These are phyloP conservation scores for Nothobranchius furzeri DNA, from an alignment of 2,113 vertebrate species.

Conservation along the genomic window DNA sequence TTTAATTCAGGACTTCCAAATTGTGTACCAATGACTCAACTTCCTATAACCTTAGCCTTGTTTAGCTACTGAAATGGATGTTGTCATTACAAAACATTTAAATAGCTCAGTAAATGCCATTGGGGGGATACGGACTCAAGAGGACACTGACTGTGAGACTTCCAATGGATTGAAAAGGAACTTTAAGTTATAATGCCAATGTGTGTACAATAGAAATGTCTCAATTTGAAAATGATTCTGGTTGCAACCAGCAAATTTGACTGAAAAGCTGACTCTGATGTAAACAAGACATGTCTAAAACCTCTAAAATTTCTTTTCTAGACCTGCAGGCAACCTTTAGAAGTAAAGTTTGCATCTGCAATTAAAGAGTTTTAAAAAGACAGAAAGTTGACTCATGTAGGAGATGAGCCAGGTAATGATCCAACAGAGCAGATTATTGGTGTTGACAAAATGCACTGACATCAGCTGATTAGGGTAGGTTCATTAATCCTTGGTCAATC, in stretches of 20 bases:
- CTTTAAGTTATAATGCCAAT: not conserved
- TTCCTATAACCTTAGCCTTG: not conserved
- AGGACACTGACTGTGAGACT: not conserved
- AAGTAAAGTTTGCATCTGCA: not conserved
- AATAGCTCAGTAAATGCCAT: not conserved
- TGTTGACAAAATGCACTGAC: not conserved
- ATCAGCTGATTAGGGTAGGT: not conserved
- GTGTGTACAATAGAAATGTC: not conserved
- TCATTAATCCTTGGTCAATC: not conserved
- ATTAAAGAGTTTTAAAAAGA: not conserved
- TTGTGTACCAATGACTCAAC: no score
- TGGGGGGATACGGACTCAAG: not conserved
- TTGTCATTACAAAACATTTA: not conserved
- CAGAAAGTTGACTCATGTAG: not conserved
- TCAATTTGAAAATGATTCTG: not conserved
- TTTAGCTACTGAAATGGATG: not conserved
- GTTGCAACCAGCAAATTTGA: not conserved
- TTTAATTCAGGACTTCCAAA: no score
- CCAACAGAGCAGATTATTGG: not conserved
- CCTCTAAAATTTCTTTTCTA: not conserved
- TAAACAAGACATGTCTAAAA: not conserved
- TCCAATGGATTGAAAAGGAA: not conserved
- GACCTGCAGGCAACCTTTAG: not conserved
- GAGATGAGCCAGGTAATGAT: not conserved
- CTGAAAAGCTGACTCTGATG: no score